Conservation (phyloP, 1,140 invertebrate species). For the Phortica variegata region DNA sequence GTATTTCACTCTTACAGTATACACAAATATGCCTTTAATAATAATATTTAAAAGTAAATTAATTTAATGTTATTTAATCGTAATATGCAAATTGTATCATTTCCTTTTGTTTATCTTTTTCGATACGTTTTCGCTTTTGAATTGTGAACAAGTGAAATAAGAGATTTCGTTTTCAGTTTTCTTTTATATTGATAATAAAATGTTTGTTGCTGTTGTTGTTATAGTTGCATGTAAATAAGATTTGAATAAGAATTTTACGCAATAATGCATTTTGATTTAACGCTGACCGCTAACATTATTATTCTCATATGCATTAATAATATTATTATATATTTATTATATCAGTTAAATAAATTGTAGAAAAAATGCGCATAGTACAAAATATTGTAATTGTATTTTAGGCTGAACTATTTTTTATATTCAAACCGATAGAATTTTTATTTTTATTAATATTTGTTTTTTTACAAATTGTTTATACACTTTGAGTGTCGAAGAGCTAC, state of each 20-base stretch:
- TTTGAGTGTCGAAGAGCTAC: too few relatives aligned
- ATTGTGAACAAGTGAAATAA: not conserved
- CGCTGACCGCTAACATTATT: constrained; percentile 8
- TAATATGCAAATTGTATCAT: too few relatives aligned
- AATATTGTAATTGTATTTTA: constrained; percentile 10
- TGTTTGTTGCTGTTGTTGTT: not conserved
- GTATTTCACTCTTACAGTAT: too few relatives aligned
- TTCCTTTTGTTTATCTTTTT: too few relatives aligned
- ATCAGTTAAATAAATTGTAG: constrained; percentile 38
- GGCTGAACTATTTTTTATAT: constrained; percentile 12
- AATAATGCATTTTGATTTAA: constrained; percentile 13
- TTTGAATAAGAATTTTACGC: constrained; percentile 1
- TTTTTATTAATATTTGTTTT: constrained; percentile 4
- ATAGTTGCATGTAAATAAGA: not conserved
- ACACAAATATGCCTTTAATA: too few relatives aligned
- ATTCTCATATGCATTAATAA: constrained; percentile 16
- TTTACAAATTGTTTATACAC: constrained; percentile 22
- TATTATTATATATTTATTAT: constrained; percentile 21
- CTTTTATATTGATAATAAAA: too few relatives aligned
- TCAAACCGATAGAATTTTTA: constrained; percentile 5
- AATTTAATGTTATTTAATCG: too few relatives aligned
- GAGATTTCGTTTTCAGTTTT: not conserved
- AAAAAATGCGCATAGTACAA: constrained; percentile 38
- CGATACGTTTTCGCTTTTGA: constrained; percentile 12
- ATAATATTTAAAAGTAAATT: too few relatives aligned